A percentile compares a stretch with the other conserved stretches of the same genome.
These are phyloP conservation scores for Carassius gibelio DNA, from an alignment of 2,113 vertebrate species.

Conservation along the genomic window DNA sequence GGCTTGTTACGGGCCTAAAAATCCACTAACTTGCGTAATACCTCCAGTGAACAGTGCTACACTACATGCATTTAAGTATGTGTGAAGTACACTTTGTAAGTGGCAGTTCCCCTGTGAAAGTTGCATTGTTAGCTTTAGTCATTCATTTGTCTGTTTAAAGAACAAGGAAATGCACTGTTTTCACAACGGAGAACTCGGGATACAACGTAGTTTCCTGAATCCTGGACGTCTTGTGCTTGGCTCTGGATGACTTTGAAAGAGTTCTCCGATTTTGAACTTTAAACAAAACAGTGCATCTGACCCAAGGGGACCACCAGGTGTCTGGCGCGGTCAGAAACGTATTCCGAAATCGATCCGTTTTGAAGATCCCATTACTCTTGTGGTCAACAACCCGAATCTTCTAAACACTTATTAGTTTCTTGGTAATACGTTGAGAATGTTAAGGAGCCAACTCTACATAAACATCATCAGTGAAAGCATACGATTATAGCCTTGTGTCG, in stretches of 20 bases:
- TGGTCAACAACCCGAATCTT: background rate
- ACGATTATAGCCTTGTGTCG: background rate
- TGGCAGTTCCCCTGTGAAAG: slow-evolving; percentile 13
- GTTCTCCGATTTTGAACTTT: background rate
- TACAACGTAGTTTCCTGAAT: slow-evolving; percentile 1
- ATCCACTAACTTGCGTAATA: background rate
- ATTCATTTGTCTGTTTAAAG: slow-evolving; percentile 12
- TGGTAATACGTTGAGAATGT: background rate
- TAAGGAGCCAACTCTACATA: background rate
- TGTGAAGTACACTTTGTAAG: slow-evolving; percentile 14
- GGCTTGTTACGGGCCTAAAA: background rate
- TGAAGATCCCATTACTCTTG: background rate
- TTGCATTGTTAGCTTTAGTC: slow-evolving; percentile 2
- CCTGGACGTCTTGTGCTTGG: slow-evolving; percentile 21
- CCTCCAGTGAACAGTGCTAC: background rate
- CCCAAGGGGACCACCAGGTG: background rate
- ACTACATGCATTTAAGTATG: background rate
- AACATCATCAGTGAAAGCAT: background rate
- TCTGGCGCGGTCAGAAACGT: background rate
- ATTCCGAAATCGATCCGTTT: background rate
- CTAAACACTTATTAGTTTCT: background rate
- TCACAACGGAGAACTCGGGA: slow-evolving; percentile 7
- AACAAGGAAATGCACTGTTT: slow-evolving; percentile 40
- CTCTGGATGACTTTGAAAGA: background rate
- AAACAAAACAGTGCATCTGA: background rate